A percentile compares a stretch with the other conserved stretches of the same genome.
phyloP scores from a whole-genome alignment of 2,113 vertebrate species.

The Corydoras maculifer region DNA sequence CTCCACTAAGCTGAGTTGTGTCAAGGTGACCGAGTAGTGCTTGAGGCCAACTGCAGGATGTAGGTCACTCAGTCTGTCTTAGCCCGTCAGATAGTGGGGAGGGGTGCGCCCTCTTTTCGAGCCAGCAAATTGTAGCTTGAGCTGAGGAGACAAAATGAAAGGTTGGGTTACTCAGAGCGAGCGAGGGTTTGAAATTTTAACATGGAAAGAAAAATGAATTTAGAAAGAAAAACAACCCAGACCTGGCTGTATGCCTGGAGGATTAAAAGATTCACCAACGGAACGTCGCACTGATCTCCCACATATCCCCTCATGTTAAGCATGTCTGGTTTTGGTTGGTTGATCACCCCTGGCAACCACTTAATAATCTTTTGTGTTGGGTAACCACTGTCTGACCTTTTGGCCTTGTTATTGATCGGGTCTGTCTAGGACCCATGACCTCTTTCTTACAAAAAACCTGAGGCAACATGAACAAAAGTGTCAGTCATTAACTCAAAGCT shows the following conservation, averaged over 20 bases:
- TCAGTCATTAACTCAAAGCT: background rate
- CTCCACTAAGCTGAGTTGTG: slow-evolving; percentile 30
- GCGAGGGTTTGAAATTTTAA: too few relatives aligned
- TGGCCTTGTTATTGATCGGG: slow-evolving; percentile 52
- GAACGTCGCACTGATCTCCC: slow-evolving; percentile 10
- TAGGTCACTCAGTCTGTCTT: slow-evolving; percentile 63
- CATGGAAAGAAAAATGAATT: too few relatives aligned
- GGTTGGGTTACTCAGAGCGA: background rate
- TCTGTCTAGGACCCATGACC: slow-evolving; percentile 60
- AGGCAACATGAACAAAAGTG: slow-evolving; percentile 3
- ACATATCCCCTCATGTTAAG: slow-evolving; percentile 22
- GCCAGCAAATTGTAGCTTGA: slow-evolving; percentile 49
- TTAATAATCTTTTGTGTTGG: slow-evolving; percentile 39
- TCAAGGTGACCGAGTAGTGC: slow-evolving; percentile 41
- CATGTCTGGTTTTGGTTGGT: slow-evolving; percentile 49
- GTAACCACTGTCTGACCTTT: slow-evolving; percentile 56
- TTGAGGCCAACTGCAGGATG: slow-evolving; percentile 53
- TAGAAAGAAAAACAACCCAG: background rate
- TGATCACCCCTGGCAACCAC: slow-evolving; percentile 47
- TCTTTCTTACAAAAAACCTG: slow-evolving; percentile 36
- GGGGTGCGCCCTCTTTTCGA: slow-evolving; percentile 34
- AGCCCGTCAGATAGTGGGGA: slow-evolving; percentile 53
- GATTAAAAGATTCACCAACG: slow-evolving; percentile 30
- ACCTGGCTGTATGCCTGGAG: background rate
- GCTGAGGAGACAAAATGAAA: slow-evolving; percentile 51